Conservation (phyloP, 1,140 invertebrate genomes). For the Octopus sinensis region DNA sequence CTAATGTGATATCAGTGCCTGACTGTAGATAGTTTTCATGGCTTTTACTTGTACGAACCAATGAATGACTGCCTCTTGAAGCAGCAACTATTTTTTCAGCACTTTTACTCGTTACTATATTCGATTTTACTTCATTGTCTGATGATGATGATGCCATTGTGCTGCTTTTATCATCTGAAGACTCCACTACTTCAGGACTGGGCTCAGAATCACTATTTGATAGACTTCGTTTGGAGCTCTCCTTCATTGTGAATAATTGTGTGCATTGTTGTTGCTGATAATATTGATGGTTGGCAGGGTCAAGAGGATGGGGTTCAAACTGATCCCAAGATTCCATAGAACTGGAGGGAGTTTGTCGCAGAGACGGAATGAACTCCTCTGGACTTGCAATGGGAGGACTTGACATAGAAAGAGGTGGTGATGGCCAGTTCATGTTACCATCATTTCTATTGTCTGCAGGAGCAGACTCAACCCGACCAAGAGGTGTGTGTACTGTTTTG, state of each 20-base stretch:
- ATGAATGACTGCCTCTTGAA: conserved; percentile 24
- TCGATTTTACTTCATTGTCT: conserved; percentile 13
- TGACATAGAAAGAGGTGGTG: conserved; percentile 2
- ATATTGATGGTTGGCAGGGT: neutral
- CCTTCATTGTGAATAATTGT: neutral
- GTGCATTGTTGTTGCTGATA: neutral
- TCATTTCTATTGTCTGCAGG: conserved; percentile 6
- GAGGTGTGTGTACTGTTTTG: neutral
- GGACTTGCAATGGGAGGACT: conserved; percentile 11
- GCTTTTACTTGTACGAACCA: conserved; percentile 52
- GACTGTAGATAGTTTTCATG: conserved; percentile 53
- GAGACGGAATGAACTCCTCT: neutral
- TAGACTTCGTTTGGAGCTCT: neutral
- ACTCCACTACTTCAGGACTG: conserved; percentile 1
- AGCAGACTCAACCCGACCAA: conserved; percentile 8
- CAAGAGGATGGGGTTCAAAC: neutral
- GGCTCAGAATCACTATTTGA: conserved; percentile 9
- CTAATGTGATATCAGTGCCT: conserved; percentile 38
- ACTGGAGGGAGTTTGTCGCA: conserved; percentile 3
- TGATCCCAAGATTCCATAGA: conserved; percentile 10
- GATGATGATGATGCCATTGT: conserved; percentile 11
- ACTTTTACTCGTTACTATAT: conserved; percentile 47
- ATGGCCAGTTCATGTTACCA: neutral
- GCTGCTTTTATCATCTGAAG: conserved; percentile 11
- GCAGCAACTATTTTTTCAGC: conserved; percentile 44